Evolutionary conservation across 2,888 invertebrate species (phyloP).

Genomic region (Tachystola acroxantha): DNA sequence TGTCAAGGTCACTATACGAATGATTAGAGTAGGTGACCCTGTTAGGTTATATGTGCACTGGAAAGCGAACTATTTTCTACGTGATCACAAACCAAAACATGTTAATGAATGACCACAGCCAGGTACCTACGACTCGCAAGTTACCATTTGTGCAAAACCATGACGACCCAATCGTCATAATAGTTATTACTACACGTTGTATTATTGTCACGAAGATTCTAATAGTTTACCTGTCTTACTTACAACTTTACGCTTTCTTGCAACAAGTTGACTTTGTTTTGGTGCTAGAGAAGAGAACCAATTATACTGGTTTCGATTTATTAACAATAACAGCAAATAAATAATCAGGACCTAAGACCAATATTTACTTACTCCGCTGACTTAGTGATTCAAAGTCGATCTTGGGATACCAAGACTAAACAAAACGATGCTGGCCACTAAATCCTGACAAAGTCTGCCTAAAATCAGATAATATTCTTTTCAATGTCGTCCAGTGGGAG

Average conservation of each 20-base stretch:
- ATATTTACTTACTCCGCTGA: no score
- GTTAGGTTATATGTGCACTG: conserved; percentile 49
- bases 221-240: background rate
- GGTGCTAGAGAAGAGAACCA: no score
- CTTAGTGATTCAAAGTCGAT: no score
- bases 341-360: no score
- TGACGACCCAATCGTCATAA: conserved; percentile 29
- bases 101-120: conserved; percentile 50
- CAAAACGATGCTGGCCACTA: no score
- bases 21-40: conserved; percentile 37
- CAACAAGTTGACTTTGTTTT: no score
- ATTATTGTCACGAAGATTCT: background rate
- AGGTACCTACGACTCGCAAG: conserved; percentile 10
- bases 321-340: no score
- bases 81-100: conserved; percentile 56
- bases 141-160: conserved; percentile 36
- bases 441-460: no score
- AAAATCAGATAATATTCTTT: no score
- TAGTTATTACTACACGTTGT: background rate
- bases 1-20: conserved; percentile 47
- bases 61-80: conserved; percentile 61
- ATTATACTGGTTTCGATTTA: no score
- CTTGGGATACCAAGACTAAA: no score
- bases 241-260: background rate
- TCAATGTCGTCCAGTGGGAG: no score